Conservation (phyloP, 2,113 vertebrate genomes). For the Hiodon tergisus region DNA sequence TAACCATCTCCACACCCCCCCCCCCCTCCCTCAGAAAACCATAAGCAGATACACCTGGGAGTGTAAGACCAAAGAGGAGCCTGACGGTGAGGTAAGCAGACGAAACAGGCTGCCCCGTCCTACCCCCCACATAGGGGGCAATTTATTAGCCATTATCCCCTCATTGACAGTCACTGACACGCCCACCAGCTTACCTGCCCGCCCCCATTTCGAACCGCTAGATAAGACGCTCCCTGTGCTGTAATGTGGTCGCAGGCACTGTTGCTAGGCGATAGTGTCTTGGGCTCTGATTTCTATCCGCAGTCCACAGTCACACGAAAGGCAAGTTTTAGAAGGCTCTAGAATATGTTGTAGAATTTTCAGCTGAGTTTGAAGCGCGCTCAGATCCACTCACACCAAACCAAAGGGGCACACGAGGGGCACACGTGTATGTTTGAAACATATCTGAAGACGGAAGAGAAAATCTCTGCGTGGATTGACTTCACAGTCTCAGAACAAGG, state of each 20-base stretch:
- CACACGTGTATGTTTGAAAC: too few species aligned
- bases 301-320: too few species aligned
- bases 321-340: too few species aligned
- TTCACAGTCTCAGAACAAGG: too few species aligned
- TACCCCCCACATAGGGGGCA: constrained; percentile 31
- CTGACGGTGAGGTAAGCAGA: constrained; percentile 68
- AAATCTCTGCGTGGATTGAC: too few species aligned
- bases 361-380: too few species aligned
- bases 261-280: not conserved
- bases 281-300: not conserved
- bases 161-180: constrained; percentile 38
- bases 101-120: constrained; percentile 34
- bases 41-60: constrained; percentile 81
- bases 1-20: constrained; percentile 60
- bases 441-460: too few species aligned
- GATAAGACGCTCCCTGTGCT: not conserved
- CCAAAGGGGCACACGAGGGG: too few species aligned
- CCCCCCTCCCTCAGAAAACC: constrained; percentile 70
- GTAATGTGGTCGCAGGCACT: not conserved
- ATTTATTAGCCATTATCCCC: constrained; percentile 21
- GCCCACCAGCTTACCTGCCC: not conserved
- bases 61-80: constrained; percentile 78
- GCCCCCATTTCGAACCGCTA: not conserved
- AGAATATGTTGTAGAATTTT: too few species aligned
- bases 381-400: too few species aligned